Percentiles rank a stretch among this genome's conserved stretches.
Evolutionary conservation across 2,113 vertebrate genomes (phyloP).

Genomic region (Peromyscus polionotus): DNA sequence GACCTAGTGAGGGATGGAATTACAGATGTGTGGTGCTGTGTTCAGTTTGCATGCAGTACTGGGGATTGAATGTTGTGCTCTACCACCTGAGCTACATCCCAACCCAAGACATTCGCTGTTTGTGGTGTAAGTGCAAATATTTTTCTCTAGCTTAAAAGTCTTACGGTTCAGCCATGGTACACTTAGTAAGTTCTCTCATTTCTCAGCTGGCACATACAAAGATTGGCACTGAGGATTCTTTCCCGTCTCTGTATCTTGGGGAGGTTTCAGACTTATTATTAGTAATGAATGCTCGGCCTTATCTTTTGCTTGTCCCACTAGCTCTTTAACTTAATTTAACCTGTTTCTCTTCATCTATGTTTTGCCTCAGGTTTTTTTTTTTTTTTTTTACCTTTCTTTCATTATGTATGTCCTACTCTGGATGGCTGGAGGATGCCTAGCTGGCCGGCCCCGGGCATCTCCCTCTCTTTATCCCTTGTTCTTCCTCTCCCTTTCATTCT

Average conservation of each 20-base stretch:
- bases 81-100: background rate
- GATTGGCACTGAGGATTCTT: background rate
- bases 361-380: background rate
- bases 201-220: background rate
- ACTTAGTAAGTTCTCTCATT: constrained; percentile 31
- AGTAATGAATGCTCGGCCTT: background rate
- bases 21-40: background rate
- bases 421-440: background rate
- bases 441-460: background rate
- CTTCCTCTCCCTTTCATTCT: background rate
- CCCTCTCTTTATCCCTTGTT: background rate
- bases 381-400: background rate
- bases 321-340: background rate
- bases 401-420: background rate
- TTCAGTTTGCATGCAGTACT: background rate
- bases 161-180: constrained; percentile 24
- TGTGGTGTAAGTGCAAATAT: background rate
- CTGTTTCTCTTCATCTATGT: background rate
- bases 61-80: background rate
- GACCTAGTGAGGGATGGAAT: background rate
- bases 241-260: background rate
- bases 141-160: background rate
- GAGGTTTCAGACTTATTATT: background rate
- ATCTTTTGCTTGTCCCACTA: background rate
- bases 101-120: background rate